Base-by-base conservation (phyloP, 2,888 invertebrate species). In the Chrysolina oricalcia region DNA sequence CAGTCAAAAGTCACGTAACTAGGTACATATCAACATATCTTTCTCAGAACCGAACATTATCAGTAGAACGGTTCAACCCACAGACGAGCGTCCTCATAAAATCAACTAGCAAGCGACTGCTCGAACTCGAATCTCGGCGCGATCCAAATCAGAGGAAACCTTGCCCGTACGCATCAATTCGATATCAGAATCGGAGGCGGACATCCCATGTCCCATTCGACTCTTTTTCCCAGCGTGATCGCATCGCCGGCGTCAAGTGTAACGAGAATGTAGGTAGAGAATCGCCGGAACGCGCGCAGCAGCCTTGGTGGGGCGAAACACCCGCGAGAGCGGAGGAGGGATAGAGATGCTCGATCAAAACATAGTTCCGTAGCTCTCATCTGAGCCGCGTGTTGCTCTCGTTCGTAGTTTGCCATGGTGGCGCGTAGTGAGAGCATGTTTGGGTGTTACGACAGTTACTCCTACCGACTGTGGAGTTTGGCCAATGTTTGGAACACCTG, bases 381-480 rank as follows among this genome's bases (percentile, higher is more conserved):
- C 75, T 73, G 72, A 66, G 70, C 75, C 75, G 85, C 83, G 85
- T 83, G 84, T 80, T 81, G 81, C 82, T 74, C 73, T 69, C 74
- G 81, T 65, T 75, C 90, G 87, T 92, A 93, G 93, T 93, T 92
- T 92, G 94, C 93, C 93, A 94, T 94, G 94, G 94, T 94, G 92
- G 93, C 93, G 92, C 93, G 93, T 90, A 91, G 92, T 91, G 93
- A 91, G 91, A 93, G 92, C 91, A 94, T 93, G 93, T 93, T 92
- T 91, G 92, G 92, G 89, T 92, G 92, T 90, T 93, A 92, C 91
- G 93, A 93, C 90, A 93, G 93, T 91, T 93, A 93, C 90, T 93
- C 93, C 89, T 93, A 93, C 90, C 92, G 93, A 89, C 92, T 93
- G 89, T 93, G 93, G 93, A 93, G 93, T 91, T 91, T 93, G 90